A percentile compares a stretch with the other conserved stretches of the same genome.
These are phyloP conservation scores for Drosophila seguyi DNA, from an alignment of 1,140 invertebrate species.

Conservation along the genomic window DNA sequence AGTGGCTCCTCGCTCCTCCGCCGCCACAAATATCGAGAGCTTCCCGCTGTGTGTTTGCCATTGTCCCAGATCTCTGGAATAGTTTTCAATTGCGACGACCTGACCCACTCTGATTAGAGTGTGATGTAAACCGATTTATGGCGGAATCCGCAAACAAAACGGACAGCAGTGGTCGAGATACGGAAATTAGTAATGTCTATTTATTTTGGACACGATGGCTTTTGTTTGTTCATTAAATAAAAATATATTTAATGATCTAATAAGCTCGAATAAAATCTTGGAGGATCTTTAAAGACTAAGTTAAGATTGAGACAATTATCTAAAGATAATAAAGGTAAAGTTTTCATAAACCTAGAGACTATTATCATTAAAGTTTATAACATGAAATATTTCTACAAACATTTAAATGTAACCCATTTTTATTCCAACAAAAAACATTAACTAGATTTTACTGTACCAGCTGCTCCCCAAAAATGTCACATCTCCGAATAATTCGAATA, in stretches of 20 bases:
- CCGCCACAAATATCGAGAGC: constrained; percentile 48
- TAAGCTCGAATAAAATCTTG: not conserved
- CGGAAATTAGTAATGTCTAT: constrained; percentile 10
- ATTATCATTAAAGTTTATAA: too few species aligned
- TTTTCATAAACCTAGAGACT: too few species aligned
- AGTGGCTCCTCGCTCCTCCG: constrained; percentile 49
- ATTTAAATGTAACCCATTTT: not conserved
- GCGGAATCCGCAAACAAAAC: constrained; percentile 13
- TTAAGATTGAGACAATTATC: too few species aligned
- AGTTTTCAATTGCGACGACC: constrained; percentile 21
- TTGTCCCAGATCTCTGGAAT: constrained; percentile 36
- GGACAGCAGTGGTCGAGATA: not conserved
- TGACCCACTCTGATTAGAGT: constrained; percentile 50
- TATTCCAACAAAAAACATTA: not conserved
- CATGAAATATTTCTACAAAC: too few species aligned
- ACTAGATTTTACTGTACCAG: not conserved
- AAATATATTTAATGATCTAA: too few species aligned
- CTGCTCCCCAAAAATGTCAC: not conserved
- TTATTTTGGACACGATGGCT: not conserved
- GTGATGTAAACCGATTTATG: constrained; percentile 39
- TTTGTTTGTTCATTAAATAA: not conserved
- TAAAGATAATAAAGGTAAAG: too few species aligned
- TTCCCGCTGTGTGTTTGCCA: constrained; percentile 35
- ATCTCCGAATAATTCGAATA: not conserved
- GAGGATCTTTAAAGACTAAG: too few species aligned